phyloP scores from a whole-genome alignment of 2,888 invertebrate species.

The Altica lythri region DNA sequence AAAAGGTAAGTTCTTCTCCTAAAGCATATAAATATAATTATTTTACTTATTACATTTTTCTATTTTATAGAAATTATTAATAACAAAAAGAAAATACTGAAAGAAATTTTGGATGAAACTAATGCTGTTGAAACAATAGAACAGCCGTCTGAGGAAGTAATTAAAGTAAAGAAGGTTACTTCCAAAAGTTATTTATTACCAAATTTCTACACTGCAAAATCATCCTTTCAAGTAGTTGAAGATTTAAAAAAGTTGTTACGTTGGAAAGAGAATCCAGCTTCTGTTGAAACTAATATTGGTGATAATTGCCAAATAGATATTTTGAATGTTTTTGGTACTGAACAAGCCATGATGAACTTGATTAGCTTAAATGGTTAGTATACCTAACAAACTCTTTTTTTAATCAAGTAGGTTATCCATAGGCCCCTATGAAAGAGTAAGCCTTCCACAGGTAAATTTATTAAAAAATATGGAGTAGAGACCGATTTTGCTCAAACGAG shows the following conservation, averaged over 20 bases:
- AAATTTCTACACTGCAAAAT: slow-evolving; percentile 33
- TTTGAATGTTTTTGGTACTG: slow-evolving; percentile 45
- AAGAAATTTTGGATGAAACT: slow-evolving; percentile 17
- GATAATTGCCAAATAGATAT: slow-evolving; percentile 32
- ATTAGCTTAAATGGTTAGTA: slow-evolving; percentile 48
- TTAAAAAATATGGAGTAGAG: too few relatives aligned
- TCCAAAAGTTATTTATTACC: slow-evolving; percentile 36
- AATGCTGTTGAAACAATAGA: slow-evolving; percentile 12
- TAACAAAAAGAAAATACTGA: slow-evolving; percentile 27
- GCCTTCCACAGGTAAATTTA: too few relatives aligned
- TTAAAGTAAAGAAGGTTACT: slow-evolving; percentile 29
- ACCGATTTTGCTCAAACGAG: too few relatives aligned
- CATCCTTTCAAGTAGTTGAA: slow-evolving; percentile 18
- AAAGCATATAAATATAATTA: too few relatives aligned
- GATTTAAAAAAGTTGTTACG: slow-evolving; percentile 38
- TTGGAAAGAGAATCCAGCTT: slow-evolving; percentile 32
- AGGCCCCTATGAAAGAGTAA: too few relatives aligned
- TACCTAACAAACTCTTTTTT: too few relatives aligned
- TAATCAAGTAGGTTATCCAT: too few relatives aligned
- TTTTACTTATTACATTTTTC: too few relatives aligned
- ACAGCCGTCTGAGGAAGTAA: slow-evolving; percentile 19
- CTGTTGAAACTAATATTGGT: slow-evolving; percentile 4
- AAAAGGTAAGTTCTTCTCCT: slow-evolving; percentile 48
- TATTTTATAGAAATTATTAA: slow-evolving; percentile 32
- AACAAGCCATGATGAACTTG: slow-evolving; percentile 40